These are phyloP conservation scores for Nineta flava DNA, from an alignment of 2,888 invertebrate species.

Conservation along the genomic window DNA sequence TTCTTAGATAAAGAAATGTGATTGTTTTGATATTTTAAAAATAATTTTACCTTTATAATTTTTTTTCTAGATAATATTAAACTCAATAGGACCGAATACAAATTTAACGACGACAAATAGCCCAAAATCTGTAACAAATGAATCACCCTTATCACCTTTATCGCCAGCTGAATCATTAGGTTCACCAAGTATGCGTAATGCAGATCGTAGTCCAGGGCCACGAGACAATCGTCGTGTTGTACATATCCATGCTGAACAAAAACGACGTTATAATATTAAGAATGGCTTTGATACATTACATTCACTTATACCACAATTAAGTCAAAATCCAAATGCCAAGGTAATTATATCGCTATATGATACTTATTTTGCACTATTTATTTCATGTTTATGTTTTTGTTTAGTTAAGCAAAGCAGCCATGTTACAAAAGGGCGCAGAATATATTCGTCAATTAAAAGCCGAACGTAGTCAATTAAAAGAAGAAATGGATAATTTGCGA, in stretches of 20 bases:
- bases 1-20: no score
- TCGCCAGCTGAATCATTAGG: slow-evolving; percentile 20
- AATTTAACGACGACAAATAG: background rate
- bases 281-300: slow-evolving; percentile 91
- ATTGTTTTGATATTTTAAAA: no score
- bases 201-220: slow-evolving; percentile 30
- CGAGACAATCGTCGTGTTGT: slow-evolving; percentile 60
- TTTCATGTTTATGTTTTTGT: slow-evolving; percentile 14
- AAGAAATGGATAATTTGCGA: slow-evolving; percentile 75
- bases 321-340: slow-evolving; percentile 80
- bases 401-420: slow-evolving; percentile 84
- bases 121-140: slow-evolving; percentile 29
- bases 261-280: slow-evolving; percentile 88
- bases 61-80: slow-evolving; percentile 11
- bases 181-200: slow-evolving; percentile 26
- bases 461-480: slow-evolving; percentile 72
- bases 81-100: slow-evolving; percentile 17
- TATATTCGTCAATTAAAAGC: slow-evolving; percentile 78
- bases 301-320: slow-evolving; percentile 79
- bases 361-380: background rate
- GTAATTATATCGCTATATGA: slow-evolving; percentile 24
- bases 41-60: no score
- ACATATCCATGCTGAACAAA: slow-evolving; percentile 92
- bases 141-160: slow-evolving; percentile 46
- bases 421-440: slow-evolving; percentile 93